These are phyloP conservation scores for Anguilla megastoma DNA, from an alignment of 2,797 vertebrate genomes.

Conservation along the genomic window DNA sequence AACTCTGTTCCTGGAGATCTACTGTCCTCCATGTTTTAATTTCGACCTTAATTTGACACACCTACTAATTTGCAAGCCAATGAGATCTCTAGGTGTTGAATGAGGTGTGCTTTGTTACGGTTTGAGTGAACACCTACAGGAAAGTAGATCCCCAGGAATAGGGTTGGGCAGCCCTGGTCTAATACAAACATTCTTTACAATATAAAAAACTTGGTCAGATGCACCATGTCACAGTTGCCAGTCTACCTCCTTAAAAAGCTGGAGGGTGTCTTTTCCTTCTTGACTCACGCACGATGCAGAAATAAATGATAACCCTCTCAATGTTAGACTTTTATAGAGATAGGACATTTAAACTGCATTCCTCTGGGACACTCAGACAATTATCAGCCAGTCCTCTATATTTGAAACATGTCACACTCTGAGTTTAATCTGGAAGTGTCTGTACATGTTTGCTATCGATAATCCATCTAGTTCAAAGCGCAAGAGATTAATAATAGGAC, in stretches of 20 bases:
- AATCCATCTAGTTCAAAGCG: neutral
- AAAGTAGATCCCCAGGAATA: no score
- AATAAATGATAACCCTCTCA: constrained; percentile 14
- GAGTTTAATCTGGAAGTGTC: constrained; percentile 3
- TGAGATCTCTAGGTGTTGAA: neutral
- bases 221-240: neutral
- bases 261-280: neutral
- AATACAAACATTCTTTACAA: neutral
- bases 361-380: neutral
- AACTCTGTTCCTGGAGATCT: no score
- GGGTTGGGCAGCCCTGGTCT: no score
- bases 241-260: neutral
- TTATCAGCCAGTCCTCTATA: constrained; percentile 22
- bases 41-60: no score
- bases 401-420: constrained; percentile 12
- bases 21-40: no score
- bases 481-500: neutral
- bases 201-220: neutral
- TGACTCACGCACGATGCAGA: neutral
- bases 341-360: constrained; percentile 5
- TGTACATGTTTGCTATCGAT: constrained; percentile 4
- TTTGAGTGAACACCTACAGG: no score
- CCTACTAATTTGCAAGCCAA: no score
- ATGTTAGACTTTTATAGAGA: constrained; percentile 11
- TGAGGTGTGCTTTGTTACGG: no score